Evolutionary conservation across 2,113 vertebrate genomes (phyloP).

Genomic region (Antidorcas marsupialis): DNA sequence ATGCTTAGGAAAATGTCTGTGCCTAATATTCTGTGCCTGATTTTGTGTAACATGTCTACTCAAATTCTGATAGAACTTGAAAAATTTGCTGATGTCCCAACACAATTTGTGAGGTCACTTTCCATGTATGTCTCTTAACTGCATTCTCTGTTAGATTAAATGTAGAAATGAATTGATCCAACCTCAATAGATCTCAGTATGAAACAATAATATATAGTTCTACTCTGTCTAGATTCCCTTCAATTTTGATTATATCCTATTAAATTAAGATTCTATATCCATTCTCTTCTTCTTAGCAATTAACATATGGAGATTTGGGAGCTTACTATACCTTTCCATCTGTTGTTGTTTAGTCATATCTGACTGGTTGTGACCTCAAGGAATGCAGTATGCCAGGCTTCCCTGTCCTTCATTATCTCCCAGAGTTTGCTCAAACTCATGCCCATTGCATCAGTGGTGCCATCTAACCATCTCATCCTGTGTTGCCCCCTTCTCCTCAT

Average conservation of each 20-base stretch:
- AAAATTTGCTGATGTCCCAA: neutral
- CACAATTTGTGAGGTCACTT: neutral
- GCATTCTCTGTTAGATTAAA: neutral
- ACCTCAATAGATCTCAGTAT: neutral
- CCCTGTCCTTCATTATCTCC: neutral
- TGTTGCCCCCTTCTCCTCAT: neutral
- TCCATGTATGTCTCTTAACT: neutral
- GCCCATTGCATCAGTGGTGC: neutral
- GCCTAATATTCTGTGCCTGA: neutral
- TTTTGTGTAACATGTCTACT: neutral
- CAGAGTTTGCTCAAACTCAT: neutral
- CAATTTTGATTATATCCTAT: slow-evolving; percentile 6
- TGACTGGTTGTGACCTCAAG: neutral
- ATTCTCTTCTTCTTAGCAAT: neutral
- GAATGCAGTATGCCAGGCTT: neutral
- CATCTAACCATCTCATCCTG: neutral
- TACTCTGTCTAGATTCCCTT: neutral
- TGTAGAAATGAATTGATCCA: neutral
- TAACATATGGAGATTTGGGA: neutral
- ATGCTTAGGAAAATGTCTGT: neutral
- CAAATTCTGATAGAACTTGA: neutral
- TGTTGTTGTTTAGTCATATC: neutral
- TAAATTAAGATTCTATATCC: slow-evolving; percentile 12
- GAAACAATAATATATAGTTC: neutral
- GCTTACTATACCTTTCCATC: neutral